Conservation (phyloP, 53 echinoderm and acorn worm species). For the Antedon mediterranea region DNA sequence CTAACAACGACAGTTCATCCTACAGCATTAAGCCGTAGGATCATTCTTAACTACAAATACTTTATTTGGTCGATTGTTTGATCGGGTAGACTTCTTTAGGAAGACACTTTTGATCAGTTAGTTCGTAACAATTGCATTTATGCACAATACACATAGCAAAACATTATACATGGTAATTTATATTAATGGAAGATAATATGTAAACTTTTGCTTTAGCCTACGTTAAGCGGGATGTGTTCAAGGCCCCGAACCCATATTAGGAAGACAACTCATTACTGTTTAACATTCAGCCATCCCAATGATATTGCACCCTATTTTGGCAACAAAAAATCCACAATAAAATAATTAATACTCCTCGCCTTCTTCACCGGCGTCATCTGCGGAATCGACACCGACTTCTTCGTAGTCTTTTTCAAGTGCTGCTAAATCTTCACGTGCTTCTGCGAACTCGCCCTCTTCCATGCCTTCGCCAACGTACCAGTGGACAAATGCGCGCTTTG, state of each 20-base stretch:
- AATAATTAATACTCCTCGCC: not conserved
- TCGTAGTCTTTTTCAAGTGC: constrained; percentile 14
- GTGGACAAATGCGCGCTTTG: constrained; percentile 20
- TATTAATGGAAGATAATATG: too few species aligned
- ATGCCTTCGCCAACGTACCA: constrained; percentile 39
- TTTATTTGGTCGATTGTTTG: not conserved
- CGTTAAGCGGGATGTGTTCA: not conserved
- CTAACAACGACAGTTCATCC: too few species aligned
- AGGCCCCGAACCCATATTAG: not conserved
- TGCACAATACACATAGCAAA: not conserved
- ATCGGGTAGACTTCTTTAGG: not conserved
- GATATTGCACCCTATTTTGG: not conserved
- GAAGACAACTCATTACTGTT: not conserved
- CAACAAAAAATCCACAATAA: not conserved
- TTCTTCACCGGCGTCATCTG: not conserved
- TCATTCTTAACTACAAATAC: too few species aligned
- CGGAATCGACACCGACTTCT: not conserved
- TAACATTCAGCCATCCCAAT: not conserved
- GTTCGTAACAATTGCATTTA: not conserved
- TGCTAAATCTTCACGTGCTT: constrained; percentile 52
- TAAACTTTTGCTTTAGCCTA: not conserved
- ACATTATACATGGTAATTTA: not conserved
- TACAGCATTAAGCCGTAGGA: too few species aligned
- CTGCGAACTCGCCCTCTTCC: constrained; percentile 56
- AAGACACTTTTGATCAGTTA: not conserved